Evolutionary conservation across 1,140 invertebrate genomes (phyloP), one percentile per base, ranked within the genome.

Genomic region (Euura saliciscinereae): DNA sequence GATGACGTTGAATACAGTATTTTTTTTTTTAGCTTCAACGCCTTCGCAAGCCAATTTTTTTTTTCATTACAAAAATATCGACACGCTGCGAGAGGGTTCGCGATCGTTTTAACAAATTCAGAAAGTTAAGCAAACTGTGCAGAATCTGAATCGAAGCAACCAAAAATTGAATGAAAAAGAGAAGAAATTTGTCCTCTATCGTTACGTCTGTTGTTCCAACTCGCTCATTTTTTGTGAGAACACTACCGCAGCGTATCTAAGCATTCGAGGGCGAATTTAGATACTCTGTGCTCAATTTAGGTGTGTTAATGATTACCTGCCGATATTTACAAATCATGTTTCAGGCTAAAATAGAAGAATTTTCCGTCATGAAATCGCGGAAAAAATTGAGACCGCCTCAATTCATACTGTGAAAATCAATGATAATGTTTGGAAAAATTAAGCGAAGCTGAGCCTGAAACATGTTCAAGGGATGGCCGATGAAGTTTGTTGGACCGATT

Each of bases 1-100:
- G 72, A 78, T 78, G 77, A 78, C 76, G 78, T 81, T 80, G 68
- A 79, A 79, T 81, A 80, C 75, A 78, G 71, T 81, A 82, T 80
- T 77, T 28, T 28, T 28, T 83, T 81, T 73, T 78, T 71, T 76
- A 83, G 28, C 78, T 83, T 80, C 73, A 69, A 69, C 44, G 68
- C 45, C 11, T 4, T 69, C 28, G 45, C 68, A 44, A 69, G 68
- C 43, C 68, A 28, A 28, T 28, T 28, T 28, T 28, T 28, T 28
- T 28, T 28, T n/a, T n/a, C n/a, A 28, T 69, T 46, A 45, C 45
- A 69, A 44, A 44, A 43, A 44, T 45, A 67, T 67, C 8, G 28
- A 67, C 42, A 67, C 66, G 66, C 66, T 59, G 51, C 13, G 28
- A 8, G 66, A 67, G 28, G 43, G 28, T 28, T 28, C 28, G 28